phyloP scores from a whole-genome alignment of 2,888 invertebrate genomes.

The Drosophila ezoana region DNA sequence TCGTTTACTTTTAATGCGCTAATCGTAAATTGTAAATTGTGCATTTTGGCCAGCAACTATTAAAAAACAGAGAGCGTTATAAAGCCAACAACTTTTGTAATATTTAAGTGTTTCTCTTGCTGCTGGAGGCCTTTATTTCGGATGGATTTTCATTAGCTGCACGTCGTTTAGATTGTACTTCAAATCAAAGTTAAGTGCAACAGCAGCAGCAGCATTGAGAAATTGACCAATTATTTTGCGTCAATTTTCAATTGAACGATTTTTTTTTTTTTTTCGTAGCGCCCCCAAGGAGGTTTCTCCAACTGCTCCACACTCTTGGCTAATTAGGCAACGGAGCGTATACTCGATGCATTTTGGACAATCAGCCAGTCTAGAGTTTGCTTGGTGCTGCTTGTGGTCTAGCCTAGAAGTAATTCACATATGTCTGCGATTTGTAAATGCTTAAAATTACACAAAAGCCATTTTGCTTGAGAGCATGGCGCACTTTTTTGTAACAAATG shows the following conservation, averaged over 20 bases:
- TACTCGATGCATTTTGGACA: slow-evolving; percentile 26
- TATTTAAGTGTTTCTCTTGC: slow-evolving; percentile 65
- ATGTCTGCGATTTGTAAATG: slow-evolving; percentile 37
- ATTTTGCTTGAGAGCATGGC: slow-evolving; percentile 13
- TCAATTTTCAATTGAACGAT: slow-evolving; percentile 66
- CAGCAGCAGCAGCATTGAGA: slow-evolving; percentile 51
- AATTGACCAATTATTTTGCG: slow-evolving; percentile 67
- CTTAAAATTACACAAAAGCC: slow-evolving; percentile 32
- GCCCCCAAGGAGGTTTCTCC: slow-evolving; percentile 36
- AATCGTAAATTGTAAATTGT: slow-evolving; percentile 62
- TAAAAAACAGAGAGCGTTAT: slow-evolving; percentile 37
- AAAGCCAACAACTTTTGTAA: slow-evolving; percentile 69
- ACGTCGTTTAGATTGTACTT: slow-evolving; percentile 64
- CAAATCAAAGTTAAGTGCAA: slow-evolving; percentile 78
- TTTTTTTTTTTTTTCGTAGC: slow-evolving; percentile 25
- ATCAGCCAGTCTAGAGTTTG: background rate
- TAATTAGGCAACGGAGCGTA: slow-evolving; percentile 73
- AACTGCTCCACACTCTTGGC: slow-evolving; percentile 30
- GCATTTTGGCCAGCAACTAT: slow-evolving; percentile 32
- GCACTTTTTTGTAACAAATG: slow-evolving; percentile 11
- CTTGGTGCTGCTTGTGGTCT: background rate
- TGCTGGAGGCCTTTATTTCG: slow-evolving; percentile 51
- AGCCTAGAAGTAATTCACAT: slow-evolving; percentile 35
- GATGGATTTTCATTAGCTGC: slow-evolving; percentile 51
- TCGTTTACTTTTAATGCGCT: slow-evolving; percentile 75